These are phyloP conservation scores for Sitobion miscanthi DNA, from an alignment of 1,140 invertebrate species.

Conservation along the genomic window DNA sequence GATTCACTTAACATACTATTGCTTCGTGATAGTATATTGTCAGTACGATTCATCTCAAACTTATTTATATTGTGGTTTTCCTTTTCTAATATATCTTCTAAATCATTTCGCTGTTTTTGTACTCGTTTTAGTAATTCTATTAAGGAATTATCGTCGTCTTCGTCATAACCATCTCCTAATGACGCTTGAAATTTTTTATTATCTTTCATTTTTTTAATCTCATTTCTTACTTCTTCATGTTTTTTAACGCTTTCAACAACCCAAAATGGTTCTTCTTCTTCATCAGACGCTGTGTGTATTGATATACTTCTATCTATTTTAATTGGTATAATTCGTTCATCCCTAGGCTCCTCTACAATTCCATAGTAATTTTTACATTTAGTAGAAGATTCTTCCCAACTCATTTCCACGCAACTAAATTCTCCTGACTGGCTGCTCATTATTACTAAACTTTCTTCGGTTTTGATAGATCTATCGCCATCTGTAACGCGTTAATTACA, in stretches of 20 bases:
- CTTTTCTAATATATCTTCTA: slow-evolving; percentile 73
- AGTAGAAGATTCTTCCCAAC: slow-evolving; percentile 51
- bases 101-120: slow-evolving; percentile 72
- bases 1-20: slow-evolving; percentile 16
- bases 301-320: slow-evolving; percentile 67
- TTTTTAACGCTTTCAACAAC: slow-evolving; percentile 56
- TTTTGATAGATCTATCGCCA: slow-evolving; percentile 44
- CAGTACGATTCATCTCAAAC: neutral
- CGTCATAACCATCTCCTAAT: slow-evolving; percentile 24
- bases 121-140: slow-evolving; percentile 71
- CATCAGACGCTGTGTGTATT: slow-evolving; percentile 71
- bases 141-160: slow-evolving; percentile 60
- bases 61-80: slow-evolving; percentile 63
- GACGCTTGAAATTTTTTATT: neutral
- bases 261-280: slow-evolving; percentile 62
- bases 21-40: neutral
- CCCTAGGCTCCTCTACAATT: slow-evolving; percentile 65
- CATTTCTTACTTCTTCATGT: slow-evolving; percentile 27
- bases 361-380: slow-evolving; percentile 59
- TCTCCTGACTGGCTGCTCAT: slow-evolving; percentile 31
- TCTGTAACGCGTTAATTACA: slow-evolving; percentile 50
- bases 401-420: slow-evolving; percentile 53
- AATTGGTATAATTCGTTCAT: slow-evolving; percentile 61
- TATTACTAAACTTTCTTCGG: slow-evolving; percentile 45
- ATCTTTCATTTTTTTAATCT: slow-evolving; percentile 53